These are phyloP conservation scores for Geotria australis DNA, from an alignment of 2,797 vertebrate genomes.

Conservation along the genomic window DNA sequence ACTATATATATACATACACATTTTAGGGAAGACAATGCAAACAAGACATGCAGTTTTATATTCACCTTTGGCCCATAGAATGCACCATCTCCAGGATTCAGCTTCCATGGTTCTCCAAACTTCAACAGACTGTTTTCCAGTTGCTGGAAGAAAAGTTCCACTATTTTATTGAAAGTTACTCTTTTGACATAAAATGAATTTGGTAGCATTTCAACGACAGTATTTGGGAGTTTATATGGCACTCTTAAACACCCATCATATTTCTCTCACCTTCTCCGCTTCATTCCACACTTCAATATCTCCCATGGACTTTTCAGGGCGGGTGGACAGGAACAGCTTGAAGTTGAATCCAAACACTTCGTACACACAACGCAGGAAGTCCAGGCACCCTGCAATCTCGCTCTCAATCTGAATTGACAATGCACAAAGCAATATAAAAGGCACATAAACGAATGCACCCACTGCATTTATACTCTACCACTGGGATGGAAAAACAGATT, in stretches of 20 bases:
- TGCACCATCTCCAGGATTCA: slow-evolving; percentile 62
- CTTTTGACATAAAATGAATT: no score
- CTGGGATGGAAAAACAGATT: not conserved
- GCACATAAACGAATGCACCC: not conserved
- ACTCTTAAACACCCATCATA: no score
- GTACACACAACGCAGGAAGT: slow-evolving; percentile 62
- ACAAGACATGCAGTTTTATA: not conserved
- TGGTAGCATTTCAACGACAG: no score
- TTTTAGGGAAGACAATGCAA: not conserved
- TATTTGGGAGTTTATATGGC: no score
- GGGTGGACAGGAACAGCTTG: slow-evolving; percentile 80
- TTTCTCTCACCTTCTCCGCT: slow-evolving; percentile 47
- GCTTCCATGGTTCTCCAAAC: slow-evolving; percentile 57
- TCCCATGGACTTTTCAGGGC: slow-evolving; percentile 80
- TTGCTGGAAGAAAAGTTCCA: slow-evolving; percentile 21
- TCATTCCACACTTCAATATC: slow-evolving; percentile 56
- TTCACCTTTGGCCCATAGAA: slow-evolving; percentile 87
- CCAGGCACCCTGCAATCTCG: slow-evolving; percentile 75
- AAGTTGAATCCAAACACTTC: slow-evolving; percentile 73
- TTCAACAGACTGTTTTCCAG: slow-evolving; percentile 50
- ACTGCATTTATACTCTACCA: not conserved
- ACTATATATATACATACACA: not conserved
- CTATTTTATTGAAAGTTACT: no score
- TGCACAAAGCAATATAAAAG: not conserved
- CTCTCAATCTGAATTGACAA: slow-evolving; percentile 39